A percentile compares a stretch with the other conserved stretches of the same genome.
Conservation (phyloP, 2,888 invertebrate genomes). For the Tolmerus cingulatus region DNA sequence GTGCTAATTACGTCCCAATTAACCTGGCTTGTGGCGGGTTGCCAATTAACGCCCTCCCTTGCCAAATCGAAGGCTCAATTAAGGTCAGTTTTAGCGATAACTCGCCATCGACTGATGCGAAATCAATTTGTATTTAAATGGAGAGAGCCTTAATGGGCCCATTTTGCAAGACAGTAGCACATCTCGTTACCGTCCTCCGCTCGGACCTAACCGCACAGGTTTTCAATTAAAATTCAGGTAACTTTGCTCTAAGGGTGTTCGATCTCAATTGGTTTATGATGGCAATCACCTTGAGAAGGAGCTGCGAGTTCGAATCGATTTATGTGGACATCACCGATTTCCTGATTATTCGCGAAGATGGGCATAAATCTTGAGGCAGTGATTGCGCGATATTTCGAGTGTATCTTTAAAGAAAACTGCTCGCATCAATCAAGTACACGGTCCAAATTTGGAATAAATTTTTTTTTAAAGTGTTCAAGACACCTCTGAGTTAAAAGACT, state of each 20-base stretch:
- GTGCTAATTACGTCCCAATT: not conserved
- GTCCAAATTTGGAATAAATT: not conserved
- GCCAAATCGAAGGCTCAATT: not conserved
- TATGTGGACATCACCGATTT: not conserved
- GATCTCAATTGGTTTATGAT: not conserved
- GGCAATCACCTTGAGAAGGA: not conserved
- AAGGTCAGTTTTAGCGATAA: conserved; percentile 1
- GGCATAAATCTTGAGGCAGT: not conserved
- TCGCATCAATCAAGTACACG: not conserved
- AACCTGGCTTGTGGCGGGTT: not conserved
- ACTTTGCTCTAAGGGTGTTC: not conserved
- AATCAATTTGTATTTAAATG: conserved; percentile 11
- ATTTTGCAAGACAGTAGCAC: conserved; percentile 17
- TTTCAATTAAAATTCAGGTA: not conserved
- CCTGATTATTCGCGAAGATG: not conserved
- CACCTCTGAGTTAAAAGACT: not conserved
- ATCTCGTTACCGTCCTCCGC: not conserved
- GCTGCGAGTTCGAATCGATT: not conserved
- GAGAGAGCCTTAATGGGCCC: not conserved
- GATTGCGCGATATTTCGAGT: not conserved
- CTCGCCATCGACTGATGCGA: not conserved
- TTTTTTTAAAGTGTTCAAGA: not conserved
- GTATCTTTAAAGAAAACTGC: not conserved
- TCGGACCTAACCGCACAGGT: not conserved
- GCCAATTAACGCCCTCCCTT: not conserved